These are phyloP conservation scores for Galeruca laticollis DNA, from an alignment of 2,888 invertebrate species.

Conservation along the genomic window DNA sequence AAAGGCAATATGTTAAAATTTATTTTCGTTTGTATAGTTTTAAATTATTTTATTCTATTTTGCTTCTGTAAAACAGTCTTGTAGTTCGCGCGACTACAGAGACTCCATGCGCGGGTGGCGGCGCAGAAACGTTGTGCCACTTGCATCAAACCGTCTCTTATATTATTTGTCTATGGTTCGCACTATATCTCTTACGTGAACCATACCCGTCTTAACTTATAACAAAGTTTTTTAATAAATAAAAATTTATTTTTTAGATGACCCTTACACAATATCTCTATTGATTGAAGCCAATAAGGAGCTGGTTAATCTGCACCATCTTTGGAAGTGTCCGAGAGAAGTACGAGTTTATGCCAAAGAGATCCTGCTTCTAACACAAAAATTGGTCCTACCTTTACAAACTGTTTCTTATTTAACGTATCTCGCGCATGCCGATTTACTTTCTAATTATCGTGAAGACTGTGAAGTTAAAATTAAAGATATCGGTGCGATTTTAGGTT, in stretches of 20 bases:
- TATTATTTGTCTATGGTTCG: too few relatives aligned
- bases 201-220: too few relatives aligned
- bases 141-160: too few relatives aligned
- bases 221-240: background rate
- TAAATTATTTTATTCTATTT: too few relatives aligned
- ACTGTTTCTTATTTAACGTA: slow-evolving; percentile 54
- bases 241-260: slow-evolving; percentile 11
- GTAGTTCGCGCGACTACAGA: too few relatives aligned
- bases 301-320: slow-evolving; percentile 51
- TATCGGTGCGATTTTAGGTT: slow-evolving; percentile 54
- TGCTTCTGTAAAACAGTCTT: too few relatives aligned
- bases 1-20: too few relatives aligned
- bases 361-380: slow-evolving; percentile 55
- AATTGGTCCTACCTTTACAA: slow-evolving; percentile 57
- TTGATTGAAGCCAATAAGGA: slow-evolving; percentile 54
- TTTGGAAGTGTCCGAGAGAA: slow-evolving; percentile 56
- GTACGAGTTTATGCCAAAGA: slow-evolving; percentile 54
- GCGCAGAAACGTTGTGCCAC: too few relatives aligned
- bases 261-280: slow-evolving; percentile 41
- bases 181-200: too few relatives aligned
- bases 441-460: slow-evolving; percentile 54
- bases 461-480: slow-evolving; percentile 57
- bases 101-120: too few relatives aligned
- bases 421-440: slow-evolving; percentile 58
- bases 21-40: too few relatives aligned